Evolutionary conservation across 2,113 vertebrate genomes (phyloP).

Genomic region (Castor canadensis): DNA sequence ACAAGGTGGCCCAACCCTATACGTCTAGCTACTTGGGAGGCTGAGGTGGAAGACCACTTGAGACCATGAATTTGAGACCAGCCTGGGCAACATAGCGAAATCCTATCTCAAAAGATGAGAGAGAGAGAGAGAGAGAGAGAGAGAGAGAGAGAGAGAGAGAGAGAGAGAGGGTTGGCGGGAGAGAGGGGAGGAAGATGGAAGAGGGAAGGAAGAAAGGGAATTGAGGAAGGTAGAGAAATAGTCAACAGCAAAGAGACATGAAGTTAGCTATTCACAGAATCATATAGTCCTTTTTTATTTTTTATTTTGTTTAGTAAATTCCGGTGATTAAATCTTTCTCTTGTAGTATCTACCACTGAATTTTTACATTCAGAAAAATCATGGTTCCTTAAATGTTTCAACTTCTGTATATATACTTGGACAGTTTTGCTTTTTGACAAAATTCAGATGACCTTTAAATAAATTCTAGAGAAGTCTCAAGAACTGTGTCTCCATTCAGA

Average conservation of each 20-base stretch:
- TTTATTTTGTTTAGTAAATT: conserved; percentile 2
- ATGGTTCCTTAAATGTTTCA: not conserved
- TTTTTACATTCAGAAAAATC: conserved; percentile 36
- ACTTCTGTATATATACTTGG: not conserved
- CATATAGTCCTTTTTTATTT: no score
- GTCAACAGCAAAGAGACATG: not conserved
- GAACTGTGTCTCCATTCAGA: not conserved
- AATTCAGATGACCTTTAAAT: not conserved
- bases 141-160: not conserved
- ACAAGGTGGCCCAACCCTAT: not conserved
- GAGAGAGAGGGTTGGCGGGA: not conserved
- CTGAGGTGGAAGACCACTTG: not conserved
- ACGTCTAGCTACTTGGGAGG: not conserved
- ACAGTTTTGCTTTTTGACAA: conserved; percentile 35
- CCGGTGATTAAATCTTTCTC: not conserved
- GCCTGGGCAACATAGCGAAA: not conserved
- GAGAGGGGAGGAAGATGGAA: no score
- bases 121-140: not conserved
- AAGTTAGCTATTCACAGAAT: not conserved
- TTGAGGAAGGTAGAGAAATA: not conserved
- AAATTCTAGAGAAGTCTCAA: not conserved
- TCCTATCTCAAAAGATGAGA: not conserved
- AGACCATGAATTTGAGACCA: not conserved
- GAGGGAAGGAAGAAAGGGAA: no score
- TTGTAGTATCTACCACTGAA: not conserved